Base-by-base conservation (phyloP, 2,888 invertebrate species). In the Diaprepes abbreviatus region DNA sequence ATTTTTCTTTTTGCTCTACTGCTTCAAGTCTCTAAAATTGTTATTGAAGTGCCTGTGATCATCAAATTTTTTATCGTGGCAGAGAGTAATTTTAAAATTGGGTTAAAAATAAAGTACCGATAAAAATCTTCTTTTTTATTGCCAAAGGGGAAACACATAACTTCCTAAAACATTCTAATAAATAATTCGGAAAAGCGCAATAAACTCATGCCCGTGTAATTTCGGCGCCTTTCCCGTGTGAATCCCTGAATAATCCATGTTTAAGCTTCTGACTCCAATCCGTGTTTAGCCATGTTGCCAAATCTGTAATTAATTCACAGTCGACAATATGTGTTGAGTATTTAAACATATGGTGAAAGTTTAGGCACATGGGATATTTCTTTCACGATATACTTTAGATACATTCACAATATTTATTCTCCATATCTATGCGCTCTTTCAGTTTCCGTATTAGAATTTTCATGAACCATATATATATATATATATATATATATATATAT, bases 241-340 rank as follows among this genome's bases (percentile, higher is more conserved):
- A 60, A 36, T 12, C 35, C 48, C 60, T 48, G 35, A 60, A 60
- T 48, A 50, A 60, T 60, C 60, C 48, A 60, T 60, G 60, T 12
- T 33, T 12, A 9, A 48, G 31, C 19, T 50, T 33, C 24, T 1
- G 12, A 21, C 9, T 28, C 9, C 28, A 50, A 31, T 50, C 48
- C 21, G n/a, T 50, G 28, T 50, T 50, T 31, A 14, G 14, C 48
- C 3, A 14, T 14, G 48, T 28, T 50, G 48, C 48, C 48, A 50
- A 14, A 28, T 50, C 2, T 31, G 12, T 16, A 28, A 50, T 28
- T 50, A 31, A 16, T 3, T 50, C 16, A n/a, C n/a, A n/a, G n/a
- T n/a, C n/a, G n/a, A n/a, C n/a, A n/a, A n/a, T n/a, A n/a, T n/a
- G n/a, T n/a, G n/a, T n/a, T n/a, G n/a, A n/a, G n/a, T n/a, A n/a